These are phyloP conservation scores for Sarcophilus harrisii DNA, from an alignment of 2,797 vertebrate genomes.

Conservation along the genomic window DNA sequence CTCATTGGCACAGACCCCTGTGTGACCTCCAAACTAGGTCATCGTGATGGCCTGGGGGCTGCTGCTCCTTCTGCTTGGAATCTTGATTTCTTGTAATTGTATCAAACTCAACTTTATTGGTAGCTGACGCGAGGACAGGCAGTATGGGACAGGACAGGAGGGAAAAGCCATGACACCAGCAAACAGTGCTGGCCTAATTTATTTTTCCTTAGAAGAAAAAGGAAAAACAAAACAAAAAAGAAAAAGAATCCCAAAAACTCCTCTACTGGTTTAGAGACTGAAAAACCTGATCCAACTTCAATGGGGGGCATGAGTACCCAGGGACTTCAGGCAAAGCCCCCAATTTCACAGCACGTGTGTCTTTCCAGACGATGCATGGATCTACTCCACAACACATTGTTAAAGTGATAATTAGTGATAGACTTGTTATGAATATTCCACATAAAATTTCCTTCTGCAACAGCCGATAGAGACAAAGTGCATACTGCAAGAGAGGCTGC, in stretches of 20 bases:
- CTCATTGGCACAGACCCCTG: not conserved
- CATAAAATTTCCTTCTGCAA: slow-evolving; percentile 65
- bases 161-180: not conserved
- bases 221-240: not conserved
- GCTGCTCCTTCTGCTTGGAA: slow-evolving; percentile 1
- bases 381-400: slow-evolving; percentile 71
- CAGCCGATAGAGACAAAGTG: slow-evolving; percentile 78
- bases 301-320: not conserved
- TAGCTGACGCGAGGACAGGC: slow-evolving; percentile 13
- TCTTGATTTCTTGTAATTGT: not conserved
- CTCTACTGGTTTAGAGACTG: slow-evolving; percentile 2
- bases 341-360: slow-evolving; percentile 55
- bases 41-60: not conserved
- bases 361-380: slow-evolving; percentile 64
- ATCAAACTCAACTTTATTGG: not conserved
- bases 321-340: slow-evolving; percentile 52
- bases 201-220: not conserved
- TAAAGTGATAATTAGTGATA: slow-evolving; percentile 78
- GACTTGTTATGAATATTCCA: slow-evolving; percentile 78
- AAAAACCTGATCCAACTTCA: slow-evolving; percentile 38
- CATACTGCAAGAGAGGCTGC: slow-evolving; percentile 57
- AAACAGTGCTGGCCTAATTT: not conserved
- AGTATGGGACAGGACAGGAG: not conserved
- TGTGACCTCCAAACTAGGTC: slow-evolving; percentile 22
- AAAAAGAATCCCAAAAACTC: slow-evolving; percentile 11